phyloP scores from a whole-genome alignment of 2,888 invertebrate genomes.

The Spatulosminthurus flaviceps region DNA sequence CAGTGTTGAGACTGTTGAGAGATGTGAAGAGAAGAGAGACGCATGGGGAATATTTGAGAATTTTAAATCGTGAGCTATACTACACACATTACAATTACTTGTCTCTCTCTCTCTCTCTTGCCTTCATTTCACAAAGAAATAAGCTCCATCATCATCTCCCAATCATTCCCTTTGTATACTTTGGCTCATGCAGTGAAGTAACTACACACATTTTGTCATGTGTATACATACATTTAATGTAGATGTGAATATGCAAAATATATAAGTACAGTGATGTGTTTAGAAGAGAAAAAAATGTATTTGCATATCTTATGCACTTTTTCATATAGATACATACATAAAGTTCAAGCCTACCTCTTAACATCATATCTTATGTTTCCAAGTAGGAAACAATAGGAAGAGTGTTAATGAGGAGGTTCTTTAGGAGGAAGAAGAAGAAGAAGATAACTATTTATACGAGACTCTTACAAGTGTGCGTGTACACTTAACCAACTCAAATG shows the following conservation, averaged over 20 bases:
- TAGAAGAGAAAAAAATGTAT: no score
- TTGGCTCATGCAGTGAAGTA: not conserved
- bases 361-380: no score
- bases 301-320: no score
- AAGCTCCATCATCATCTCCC: not conserved
- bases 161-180: not conserved
- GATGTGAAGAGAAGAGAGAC: not conserved
- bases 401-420: conserved; percentile 6
- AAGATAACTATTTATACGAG: not conserved
- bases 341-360: no score
- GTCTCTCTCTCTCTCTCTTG: not conserved
- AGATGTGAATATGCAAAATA: no score
- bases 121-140: conserved; percentile 4
- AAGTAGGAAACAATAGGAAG: not conserved
- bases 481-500: no score
- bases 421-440: no score
- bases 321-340: no score
- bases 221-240: no score
- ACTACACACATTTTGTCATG: no score
- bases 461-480: not conserved
- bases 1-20: not conserved
- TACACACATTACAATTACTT: conserved; percentile 3
- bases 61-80: not conserved
- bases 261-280: no score
- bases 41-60: not conserved